Percentiles rank a stretch among this genome's conserved stretches.
Evolutionary conservation across 1,140 invertebrate genomes (phyloP).

Genomic region (Adelges cooleyi): DNA sequence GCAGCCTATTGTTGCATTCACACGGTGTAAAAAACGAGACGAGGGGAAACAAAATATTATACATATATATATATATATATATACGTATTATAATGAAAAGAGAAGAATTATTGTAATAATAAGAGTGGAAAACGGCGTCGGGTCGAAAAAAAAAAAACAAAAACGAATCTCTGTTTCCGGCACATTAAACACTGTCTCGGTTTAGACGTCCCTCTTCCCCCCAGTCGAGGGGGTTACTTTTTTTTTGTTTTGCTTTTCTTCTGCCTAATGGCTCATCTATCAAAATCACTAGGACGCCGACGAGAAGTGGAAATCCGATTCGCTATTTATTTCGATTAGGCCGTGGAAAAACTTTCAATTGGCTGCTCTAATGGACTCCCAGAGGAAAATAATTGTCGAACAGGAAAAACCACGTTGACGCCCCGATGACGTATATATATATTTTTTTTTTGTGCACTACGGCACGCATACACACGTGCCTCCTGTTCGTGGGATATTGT

Average conservation of each 20-base stretch:
- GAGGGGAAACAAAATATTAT: not conserved
- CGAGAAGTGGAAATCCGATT: not conserved
- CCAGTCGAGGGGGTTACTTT: not conserved
- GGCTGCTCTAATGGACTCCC: not conserved
- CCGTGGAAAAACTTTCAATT: not conserved
- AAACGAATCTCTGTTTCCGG: conserved; percentile 7
- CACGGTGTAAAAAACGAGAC: not conserved
- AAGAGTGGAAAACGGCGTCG: conserved; percentile 6
- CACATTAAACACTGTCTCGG: conserved; percentile 21
- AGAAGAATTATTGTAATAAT: not conserved
- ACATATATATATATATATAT: too few relatives aligned
- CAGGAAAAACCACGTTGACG: too few relatives aligned
- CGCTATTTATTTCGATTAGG: not conserved
- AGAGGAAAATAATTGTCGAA: too few relatives aligned
- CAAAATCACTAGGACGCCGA: not conserved
- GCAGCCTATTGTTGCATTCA: not conserved
- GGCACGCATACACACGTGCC: too few relatives aligned
- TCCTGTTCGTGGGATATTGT: too few relatives aligned
- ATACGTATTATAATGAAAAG: not conserved
- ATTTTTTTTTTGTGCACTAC: too few relatives aligned
- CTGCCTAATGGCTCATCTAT: conserved; percentile 6
- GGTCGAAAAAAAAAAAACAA: not conserved
- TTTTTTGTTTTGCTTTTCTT: not conserved
- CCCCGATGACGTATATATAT: too few relatives aligned
- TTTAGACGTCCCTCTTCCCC: too few relatives aligned